Evolutionary conservation across 2,888 invertebrate genomes (phyloP), one percentile per base, ranked within the genome.

Genomic region (Zootermopsis nevadensis): DNA sequence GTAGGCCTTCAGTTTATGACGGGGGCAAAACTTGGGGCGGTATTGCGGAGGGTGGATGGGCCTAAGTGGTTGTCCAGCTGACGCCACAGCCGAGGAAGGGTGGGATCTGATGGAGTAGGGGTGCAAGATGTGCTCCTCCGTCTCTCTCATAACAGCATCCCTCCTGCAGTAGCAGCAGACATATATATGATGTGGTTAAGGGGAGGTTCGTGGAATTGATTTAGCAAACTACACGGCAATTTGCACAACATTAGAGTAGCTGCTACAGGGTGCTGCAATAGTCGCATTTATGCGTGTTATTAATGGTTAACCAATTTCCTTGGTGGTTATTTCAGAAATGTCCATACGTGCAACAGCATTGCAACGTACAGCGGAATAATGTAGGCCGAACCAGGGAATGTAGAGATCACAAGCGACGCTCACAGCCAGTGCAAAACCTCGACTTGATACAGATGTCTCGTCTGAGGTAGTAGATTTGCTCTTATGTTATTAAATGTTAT

Each of bases 1-100:
- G 27, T 30, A 55, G 77, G 77, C 33, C n/a, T 55, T 66, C 79
- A 35, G 66, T 79, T 79, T 79, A 79, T 79, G 77, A 79, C 55
- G 77, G 55, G 53, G 53, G 53, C 15, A 48, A 48, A 48, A 48
- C 19, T 30, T 69, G 35, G 35, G 76, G 38, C 42, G 76, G 42
- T 74, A 35, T 74, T 74, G 77, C n/a, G 38, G 66, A 42, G 60
- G 82, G 76, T 27, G 82, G 42, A 53, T 27, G 38, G 33, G 55
- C 77, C 83, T 89, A 91, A 91, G 91, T 91, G 91, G 90, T 89
- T 89, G 88, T 89, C 90, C 91, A 91, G 91, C 90, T 91, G 91
- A 91, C 91, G 91, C 91, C 89, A 35, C 55, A 38, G 69, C 38
- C 74, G 35, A 33, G 53, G 83, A 81, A 72, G 76, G 77, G 66